phyloP scores from a whole-genome alignment of 2,797 vertebrate species.

The Oreochromis mossambicus region DNA sequence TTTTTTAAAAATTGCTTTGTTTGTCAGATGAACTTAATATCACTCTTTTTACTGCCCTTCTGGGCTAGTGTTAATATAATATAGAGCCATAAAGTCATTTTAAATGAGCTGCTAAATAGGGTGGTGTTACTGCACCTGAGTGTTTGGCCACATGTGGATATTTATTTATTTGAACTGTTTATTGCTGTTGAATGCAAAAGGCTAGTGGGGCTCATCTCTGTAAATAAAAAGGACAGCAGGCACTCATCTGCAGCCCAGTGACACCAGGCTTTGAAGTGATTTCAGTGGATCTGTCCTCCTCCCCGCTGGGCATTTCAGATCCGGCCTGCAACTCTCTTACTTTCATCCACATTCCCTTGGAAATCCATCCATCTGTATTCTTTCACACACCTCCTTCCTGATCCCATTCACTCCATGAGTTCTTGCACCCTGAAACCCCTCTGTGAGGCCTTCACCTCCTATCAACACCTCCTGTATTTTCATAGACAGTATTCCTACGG shows the following conservation, averaged over 20 bases:
- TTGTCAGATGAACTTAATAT: neutral
- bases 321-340: slow-evolving; percentile 52
- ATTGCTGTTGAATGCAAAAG: slow-evolving; percentile 47
- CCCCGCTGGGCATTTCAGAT: slow-evolving; percentile 69
- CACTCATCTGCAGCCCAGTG: slow-evolving; percentile 78
- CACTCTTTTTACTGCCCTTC: neutral
- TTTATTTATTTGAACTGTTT: slow-evolving; percentile 55
- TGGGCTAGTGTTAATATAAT: neutral
- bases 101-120: slow-evolving; percentile 3
- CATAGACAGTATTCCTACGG: slow-evolving; percentile 19
- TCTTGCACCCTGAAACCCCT: slow-evolving; percentile 26
- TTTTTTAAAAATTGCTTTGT: neutral
- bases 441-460: slow-evolving; percentile 33
- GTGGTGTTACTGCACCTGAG: neutral
- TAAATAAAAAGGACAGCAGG: slow-evolving; percentile 68
- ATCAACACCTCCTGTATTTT: slow-evolving; percentile 49
- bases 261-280: slow-evolving; percentile 80
- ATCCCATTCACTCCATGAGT: slow-evolving; percentile 28
- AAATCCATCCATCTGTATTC: slow-evolving; percentile 72
- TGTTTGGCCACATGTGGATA: neutral
- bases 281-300: slow-evolving; percentile 67
- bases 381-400: slow-evolving; percentile 51
- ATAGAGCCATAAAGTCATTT: neutral
- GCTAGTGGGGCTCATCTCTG: slow-evolving; percentile 69
- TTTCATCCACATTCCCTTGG: slow-evolving; percentile 71